Evolutionary conservation across 2,888 invertebrate genomes (phyloP).

Genomic region (Parnassius glacialis): DNA sequence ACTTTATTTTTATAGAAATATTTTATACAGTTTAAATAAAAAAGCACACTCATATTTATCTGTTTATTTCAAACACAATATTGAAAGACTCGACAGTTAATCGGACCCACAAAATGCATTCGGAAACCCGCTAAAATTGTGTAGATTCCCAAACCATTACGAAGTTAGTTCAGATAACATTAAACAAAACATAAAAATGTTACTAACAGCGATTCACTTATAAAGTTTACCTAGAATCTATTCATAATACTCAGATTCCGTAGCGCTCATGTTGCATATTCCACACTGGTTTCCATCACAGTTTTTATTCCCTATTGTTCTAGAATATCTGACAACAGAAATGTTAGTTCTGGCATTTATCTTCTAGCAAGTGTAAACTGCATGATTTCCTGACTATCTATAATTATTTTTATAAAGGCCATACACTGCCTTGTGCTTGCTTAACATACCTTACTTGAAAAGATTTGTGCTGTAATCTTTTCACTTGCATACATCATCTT

Average conservation of each 20-base stretch:
- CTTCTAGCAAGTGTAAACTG: conserved; percentile 68
- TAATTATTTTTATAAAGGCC: conserved; percentile 51
- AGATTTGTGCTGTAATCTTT: conserved; percentile 48
- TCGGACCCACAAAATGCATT: conserved; percentile 70
- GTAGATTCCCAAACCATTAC: conserved; percentile 68
- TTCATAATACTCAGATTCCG: conserved; percentile 75
- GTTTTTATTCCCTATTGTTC: conserved; percentile 68
- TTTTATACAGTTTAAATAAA: conserved; percentile 14
- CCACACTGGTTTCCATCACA: conserved; percentile 75
- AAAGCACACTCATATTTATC: conserved; percentile 54
- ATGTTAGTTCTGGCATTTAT: conserved; percentile 56
- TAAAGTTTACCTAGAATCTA: conserved; percentile 69
- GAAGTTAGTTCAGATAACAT: conserved; percentile 77
- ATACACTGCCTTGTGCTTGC: conserved; percentile 61
- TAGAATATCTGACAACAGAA: conserved; percentile 67
- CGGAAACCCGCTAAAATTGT: conserved; percentile 54
- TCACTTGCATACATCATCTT: conserved; percentile 74
- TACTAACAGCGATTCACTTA: conserved; percentile 76
- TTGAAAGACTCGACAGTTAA: conserved; percentile 74
- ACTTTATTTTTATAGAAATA: neutral
- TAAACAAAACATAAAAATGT: conserved; percentile 74
- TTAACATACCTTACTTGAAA: conserved; percentile 61
- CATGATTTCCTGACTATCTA: conserved; percentile 64
- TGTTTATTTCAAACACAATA: conserved; percentile 78
- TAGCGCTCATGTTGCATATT: conserved; percentile 64